A percentile compares a stretch with the other conserved stretches of the same genome.
phyloP scores from a whole-genome alignment of 2,888 invertebrate species.

The Sarcophaga rosellei region DNA sequence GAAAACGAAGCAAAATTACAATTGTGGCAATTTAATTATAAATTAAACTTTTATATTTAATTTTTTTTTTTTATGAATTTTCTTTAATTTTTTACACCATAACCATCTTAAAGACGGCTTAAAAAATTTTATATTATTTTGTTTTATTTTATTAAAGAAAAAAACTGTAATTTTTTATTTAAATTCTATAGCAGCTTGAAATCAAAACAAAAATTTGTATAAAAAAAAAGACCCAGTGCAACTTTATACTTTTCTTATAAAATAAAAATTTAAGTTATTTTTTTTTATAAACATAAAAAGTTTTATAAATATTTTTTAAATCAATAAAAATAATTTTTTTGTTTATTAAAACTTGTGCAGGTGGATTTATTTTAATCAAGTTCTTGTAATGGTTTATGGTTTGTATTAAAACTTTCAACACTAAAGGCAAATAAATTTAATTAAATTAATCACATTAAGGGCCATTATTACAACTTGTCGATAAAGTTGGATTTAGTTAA shows the following conservation, averaged over 20 bases:
- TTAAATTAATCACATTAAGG: no score
- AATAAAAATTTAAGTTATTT: constrained; percentile 57
- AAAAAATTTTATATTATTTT: background rate
- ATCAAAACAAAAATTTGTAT: background rate
- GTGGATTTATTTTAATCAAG: background rate
- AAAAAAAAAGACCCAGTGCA: constrained; percentile 62
- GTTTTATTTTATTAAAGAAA: constrained; percentile 50
- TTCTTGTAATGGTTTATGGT: background rate
- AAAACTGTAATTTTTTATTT: background rate
- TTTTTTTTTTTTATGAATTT: constrained; percentile 67
- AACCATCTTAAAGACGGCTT: constrained; percentile 72
- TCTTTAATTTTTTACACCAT: constrained; percentile 39
- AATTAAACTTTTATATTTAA: constrained; percentile 73
- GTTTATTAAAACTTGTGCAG: constrained; percentile 48
- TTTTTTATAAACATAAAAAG: constrained; percentile 65
- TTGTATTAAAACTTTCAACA: background rate
- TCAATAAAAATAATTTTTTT: constrained; percentile 61
- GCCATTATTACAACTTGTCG: no score
- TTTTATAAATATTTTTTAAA: constrained; percentile 55
- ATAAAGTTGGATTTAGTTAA: no score
- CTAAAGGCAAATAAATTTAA: no score
- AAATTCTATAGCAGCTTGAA: constrained; percentile 36
- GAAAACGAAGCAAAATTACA: constrained; percentile 62
- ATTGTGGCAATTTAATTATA: constrained; percentile 78
- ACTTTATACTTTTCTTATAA: constrained; percentile 54